Conservation (phyloP, 2,113 vertebrate genomes). For the Opisthocomus hoazin region DNA sequence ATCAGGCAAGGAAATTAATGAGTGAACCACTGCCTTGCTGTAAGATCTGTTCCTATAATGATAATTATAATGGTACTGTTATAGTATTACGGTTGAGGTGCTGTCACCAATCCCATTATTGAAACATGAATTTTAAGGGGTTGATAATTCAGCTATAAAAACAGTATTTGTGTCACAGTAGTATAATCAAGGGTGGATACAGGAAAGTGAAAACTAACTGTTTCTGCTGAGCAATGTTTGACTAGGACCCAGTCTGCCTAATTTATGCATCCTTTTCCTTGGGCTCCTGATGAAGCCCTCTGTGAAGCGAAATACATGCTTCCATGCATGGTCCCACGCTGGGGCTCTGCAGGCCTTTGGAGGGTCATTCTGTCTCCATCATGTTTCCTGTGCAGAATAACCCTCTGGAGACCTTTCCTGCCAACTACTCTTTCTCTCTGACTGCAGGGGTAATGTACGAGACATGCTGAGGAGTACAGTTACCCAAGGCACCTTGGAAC, state of each 20-base stretch:
- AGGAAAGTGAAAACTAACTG: background rate
- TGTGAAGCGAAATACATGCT: background rate
- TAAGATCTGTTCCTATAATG: background rate
- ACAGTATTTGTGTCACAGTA: background rate
- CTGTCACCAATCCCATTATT: slow-evolving; percentile 32
- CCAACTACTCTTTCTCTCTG: background rate
- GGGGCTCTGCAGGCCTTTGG: background rate
- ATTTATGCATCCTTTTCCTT: background rate
- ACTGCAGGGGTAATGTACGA: rapidly evolving
- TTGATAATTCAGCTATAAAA: slow-evolving; percentile 18
- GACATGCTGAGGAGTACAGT: rapidly evolving
- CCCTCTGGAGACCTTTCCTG: background rate
- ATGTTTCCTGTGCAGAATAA: background rate
- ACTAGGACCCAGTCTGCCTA: background rate
- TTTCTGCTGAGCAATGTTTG: background rate
- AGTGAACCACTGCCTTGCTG: background rate
- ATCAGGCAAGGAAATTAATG: slow-evolving; percentile 56
- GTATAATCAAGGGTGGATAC: background rate
- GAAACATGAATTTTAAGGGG: slow-evolving; percentile 22
- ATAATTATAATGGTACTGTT: slow-evolving; percentile 44
- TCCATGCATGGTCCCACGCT: rapidly evolving
- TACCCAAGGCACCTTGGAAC: background rate
- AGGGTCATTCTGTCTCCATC: background rate
- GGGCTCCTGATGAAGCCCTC: background rate
- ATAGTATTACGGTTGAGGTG: background rate